Evolutionary conservation across 1,140 invertebrate genomes (phyloP).

Genomic region (Pseudomyrmex flavicornis): DNA sequence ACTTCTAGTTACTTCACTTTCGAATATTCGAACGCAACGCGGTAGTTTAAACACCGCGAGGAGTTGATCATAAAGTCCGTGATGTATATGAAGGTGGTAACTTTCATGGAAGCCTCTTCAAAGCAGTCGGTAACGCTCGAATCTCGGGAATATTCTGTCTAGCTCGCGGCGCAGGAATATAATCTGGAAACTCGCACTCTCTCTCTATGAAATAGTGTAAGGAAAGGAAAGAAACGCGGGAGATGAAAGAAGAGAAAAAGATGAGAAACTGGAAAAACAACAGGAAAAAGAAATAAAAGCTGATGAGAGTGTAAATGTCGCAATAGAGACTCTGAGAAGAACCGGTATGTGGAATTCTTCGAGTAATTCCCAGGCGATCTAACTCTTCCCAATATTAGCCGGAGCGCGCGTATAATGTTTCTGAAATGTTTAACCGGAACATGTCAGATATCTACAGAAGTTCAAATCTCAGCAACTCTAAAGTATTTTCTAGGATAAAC

Average conservation of each 20-base stretch:
- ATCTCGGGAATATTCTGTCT: constrained; percentile 66
- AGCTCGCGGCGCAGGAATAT: constrained; percentile 71
- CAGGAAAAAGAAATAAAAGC: constrained; percentile 18
- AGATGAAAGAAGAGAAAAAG: constrained; percentile 44
- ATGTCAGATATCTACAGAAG: constrained; percentile 3
- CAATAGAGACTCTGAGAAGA: constrained; percentile 71
- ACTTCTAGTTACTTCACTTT: background rate
- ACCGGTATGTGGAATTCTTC: constrained; percentile 61
- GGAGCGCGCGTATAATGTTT: constrained; percentile 45
- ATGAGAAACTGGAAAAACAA: constrained; percentile 2
- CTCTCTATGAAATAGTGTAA: constrained; percentile 12
- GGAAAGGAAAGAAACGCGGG: constrained; percentile 15
- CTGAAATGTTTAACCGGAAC: constrained; percentile 35
- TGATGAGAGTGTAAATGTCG: constrained; percentile 69
- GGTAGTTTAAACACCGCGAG: background rate
- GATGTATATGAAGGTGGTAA: constrained; percentile 47
- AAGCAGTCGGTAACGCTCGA: constrained; percentile 64
- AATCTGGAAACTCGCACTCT: constrained; percentile 69
- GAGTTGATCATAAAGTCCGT: constrained; percentile 65
- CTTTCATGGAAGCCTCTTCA: constrained; percentile 62
- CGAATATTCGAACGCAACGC: background rate
- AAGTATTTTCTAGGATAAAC: constrained; percentile 1
- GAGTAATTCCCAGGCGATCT: constrained; percentile 55
- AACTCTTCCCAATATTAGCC: constrained; percentile 38
- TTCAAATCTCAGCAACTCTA: background rate